A percentile compares a stretch with the other conserved stretches of the same genome.
Evolutionary conservation across 1,140 invertebrate species (phyloP).

Genomic region (Zaprionus ghesquierei): DNA sequence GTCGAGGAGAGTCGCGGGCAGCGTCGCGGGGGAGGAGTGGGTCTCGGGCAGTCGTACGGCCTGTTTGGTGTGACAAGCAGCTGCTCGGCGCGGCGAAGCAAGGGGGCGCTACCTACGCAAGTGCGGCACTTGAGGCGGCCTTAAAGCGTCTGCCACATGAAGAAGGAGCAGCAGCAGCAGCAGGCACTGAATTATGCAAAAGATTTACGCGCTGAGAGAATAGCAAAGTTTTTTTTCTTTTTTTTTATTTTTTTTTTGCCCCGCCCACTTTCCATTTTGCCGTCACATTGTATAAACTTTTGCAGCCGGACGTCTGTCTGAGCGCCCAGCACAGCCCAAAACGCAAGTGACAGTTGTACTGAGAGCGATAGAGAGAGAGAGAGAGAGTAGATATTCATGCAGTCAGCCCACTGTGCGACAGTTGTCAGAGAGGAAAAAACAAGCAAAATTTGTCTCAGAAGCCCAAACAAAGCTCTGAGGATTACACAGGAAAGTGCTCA

Average conservation of each 20-base stretch:
- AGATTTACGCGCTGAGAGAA: conserved; percentile 67
- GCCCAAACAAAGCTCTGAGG: conserved; percentile 58
- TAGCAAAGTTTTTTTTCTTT: conserved; percentile 31
- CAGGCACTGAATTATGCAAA: conserved; percentile 81
- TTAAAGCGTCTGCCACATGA: conserved; percentile 32
- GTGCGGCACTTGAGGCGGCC: conserved; percentile 45
- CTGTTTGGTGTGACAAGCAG: conserved; percentile 75
- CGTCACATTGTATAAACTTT: conserved; percentile 59
- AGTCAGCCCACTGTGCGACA: conserved; percentile 33
- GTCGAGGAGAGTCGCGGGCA: conserved; percentile 3
- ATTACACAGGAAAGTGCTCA: conserved; percentile 64
- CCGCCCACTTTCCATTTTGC: not conserved
- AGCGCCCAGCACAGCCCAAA: conserved; percentile 11
- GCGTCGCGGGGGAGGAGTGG: not conserved
- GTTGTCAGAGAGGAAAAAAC: conserved; percentile 31
- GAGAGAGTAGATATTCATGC: not conserved
- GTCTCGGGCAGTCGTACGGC: conserved; percentile 37
- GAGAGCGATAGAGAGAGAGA: conserved; percentile 8
- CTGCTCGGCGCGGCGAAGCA: conserved; percentile 17
- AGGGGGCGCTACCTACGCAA: conserved; percentile 7
- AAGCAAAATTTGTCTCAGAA: conserved; percentile 40
- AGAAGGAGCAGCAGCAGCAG: conserved; percentile 13
- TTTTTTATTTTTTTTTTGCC: conserved; percentile 19
- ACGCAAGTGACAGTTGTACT: conserved; percentile 62
- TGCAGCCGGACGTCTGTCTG: conserved; percentile 39